phyloP scores from a whole-genome alignment of 2,113 vertebrate species.

The Urocynchramus pylzowi region DNA sequence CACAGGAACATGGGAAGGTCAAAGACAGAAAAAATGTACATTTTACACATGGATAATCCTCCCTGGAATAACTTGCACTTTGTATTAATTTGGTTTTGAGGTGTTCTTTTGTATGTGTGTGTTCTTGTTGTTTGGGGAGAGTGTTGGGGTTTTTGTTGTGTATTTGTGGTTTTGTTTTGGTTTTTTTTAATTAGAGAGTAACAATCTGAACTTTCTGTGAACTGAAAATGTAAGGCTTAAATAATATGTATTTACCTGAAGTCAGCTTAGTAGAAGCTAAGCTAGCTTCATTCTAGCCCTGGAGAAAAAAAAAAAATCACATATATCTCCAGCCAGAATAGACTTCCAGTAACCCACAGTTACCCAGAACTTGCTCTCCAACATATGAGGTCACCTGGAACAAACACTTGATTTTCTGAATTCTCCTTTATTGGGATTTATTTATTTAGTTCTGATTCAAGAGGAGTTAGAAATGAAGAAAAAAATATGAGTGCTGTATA shows the following conservation, averaged over 20 bases:
- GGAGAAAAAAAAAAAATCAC: background rate
- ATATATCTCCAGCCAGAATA: background rate
- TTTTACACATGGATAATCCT: background rate
- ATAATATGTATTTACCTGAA: background rate
- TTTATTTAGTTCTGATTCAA: constrained; percentile 27
- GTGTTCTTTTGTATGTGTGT: background rate
- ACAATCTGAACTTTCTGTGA: background rate
- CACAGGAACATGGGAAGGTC: background rate
- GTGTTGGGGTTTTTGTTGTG: background rate
- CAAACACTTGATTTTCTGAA: background rate
- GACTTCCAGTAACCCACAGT: constrained; percentile 35
- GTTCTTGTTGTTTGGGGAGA: background rate
- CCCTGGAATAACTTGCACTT: background rate
- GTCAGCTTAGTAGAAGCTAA: background rate
- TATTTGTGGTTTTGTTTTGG: background rate
- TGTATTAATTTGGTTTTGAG: background rate
- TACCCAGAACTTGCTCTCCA: constrained; percentile 37
- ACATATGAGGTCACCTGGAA: constrained; percentile 52
- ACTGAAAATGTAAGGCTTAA: background rate
- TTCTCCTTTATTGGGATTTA: constrained; percentile 37
- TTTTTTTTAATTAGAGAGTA: background rate
- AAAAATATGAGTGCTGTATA: background rate
- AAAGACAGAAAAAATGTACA: background rate
- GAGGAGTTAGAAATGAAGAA: background rate
- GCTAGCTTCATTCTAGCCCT: background rate